Evolutionary conservation across 1,140 invertebrate species (phyloP).

Genomic region (Meteorus sp.): DNA sequence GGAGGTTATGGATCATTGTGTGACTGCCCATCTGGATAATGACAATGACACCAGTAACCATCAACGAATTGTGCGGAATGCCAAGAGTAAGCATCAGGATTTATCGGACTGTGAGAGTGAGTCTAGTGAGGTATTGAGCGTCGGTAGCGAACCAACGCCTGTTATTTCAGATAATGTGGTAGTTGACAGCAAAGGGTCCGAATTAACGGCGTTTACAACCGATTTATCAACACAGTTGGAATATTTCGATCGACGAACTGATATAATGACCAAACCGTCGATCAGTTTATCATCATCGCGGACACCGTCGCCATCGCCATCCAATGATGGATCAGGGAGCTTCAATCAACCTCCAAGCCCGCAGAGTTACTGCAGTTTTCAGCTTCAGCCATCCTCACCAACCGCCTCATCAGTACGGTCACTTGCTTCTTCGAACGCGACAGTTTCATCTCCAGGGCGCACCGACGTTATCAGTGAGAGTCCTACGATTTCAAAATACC

Average conservation of each 20-base stretch:
- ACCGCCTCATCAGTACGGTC: slow-evolving; percentile 47
- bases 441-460: slow-evolving; percentile 48
- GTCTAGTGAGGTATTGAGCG: slow-evolving; percentile 59
- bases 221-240: slow-evolving; percentile 24
- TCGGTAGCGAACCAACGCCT: slow-evolving; percentile 63
- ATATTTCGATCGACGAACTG: background rate
- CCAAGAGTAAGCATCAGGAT: slow-evolving; percentile 17
- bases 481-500: slow-evolving; percentile 42
- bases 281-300: slow-evolving; percentile 34
- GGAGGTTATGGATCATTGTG: slow-evolving; percentile 27
- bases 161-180: slow-evolving; percentile 29
- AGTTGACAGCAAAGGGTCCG: slow-evolving; percentile 25
- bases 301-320: slow-evolving; percentile 40
- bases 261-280: slow-evolving; percentile 3
- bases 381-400: slow-evolving; percentile 45
- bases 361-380: slow-evolving; percentile 34
- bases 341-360: slow-evolving; percentile 41
- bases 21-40: slow-evolving; percentile 28
- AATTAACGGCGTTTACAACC: slow-evolving; percentile 44
- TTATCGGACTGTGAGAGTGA: slow-evolving; percentile 52
- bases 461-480: slow-evolving; percentile 40
- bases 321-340: slow-evolving; percentile 40
- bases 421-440: slow-evolving; percentile 48
- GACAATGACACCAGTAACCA: no score
- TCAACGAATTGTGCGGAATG: no score